Evolutionary conservation across 2,888 invertebrate species (phyloP).

Genomic region (Aphrophora alni): DNA sequence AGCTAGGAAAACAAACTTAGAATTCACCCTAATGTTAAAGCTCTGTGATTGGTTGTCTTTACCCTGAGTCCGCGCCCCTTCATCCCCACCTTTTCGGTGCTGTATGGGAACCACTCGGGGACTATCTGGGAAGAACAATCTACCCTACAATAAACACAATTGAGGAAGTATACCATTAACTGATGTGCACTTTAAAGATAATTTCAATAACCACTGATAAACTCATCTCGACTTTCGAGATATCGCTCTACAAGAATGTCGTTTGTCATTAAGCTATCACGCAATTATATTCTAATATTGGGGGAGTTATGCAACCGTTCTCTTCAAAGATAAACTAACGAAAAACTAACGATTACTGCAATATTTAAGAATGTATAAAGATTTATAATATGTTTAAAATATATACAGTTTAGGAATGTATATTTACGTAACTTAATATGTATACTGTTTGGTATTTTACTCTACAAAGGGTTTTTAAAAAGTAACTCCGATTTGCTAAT

Average conservation of each 20-base stretch:
- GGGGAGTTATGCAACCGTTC: not conserved
- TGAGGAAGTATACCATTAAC: conserved; percentile 2
- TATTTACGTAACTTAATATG: too few relatives aligned
- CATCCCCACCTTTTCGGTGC: not conserved
- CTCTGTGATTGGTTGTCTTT: not conserved
- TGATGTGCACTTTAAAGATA: not conserved
- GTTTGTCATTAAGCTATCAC: not conserved
- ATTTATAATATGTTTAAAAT: too few relatives aligned
- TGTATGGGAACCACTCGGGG: not conserved
- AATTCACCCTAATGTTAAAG: not conserved
- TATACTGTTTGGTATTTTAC: too few relatives aligned
- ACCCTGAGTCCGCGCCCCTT: not conserved
- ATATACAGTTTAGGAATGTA: too few relatives aligned
- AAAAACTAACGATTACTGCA: too few relatives aligned
- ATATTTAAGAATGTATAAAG: too few relatives aligned
- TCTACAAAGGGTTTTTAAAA: too few relatives aligned
- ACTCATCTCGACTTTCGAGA: not conserved
- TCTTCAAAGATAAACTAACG: not conserved
- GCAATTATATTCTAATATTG: not conserved
- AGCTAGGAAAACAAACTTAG: not conserved
- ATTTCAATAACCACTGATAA: not conserved
- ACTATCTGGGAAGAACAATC: not conserved
- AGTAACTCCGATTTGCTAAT: too few relatives aligned
- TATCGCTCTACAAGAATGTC: not conserved
- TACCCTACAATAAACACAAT: not conserved